Evolutionary conservation across 2,113 vertebrate genomes (phyloP).

Genomic region (Gorsachius goisagi): DNA sequence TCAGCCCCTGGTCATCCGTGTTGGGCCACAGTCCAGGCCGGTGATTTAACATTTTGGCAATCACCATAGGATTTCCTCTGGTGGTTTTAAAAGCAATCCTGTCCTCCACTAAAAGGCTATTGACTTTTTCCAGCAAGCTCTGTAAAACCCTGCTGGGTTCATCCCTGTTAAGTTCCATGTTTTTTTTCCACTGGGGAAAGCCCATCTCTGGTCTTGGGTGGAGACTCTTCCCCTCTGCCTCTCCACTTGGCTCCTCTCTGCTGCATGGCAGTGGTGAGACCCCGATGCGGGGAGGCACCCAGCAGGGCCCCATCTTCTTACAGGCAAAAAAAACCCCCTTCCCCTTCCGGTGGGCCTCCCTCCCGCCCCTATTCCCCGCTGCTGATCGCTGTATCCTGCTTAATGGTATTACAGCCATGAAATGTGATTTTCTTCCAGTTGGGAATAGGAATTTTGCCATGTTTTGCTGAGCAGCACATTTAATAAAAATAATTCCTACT

Average conservation of each 20-base stretch:
- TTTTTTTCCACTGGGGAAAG: not conserved
- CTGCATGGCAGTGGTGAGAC: fast-evolving
- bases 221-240: not conserved
- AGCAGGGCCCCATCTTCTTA: not conserved
- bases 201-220: not conserved
- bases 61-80: not conserved
- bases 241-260: not conserved
- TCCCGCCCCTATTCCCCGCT: not conserved
- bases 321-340: not conserved
- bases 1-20: not conserved
- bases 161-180: fast-evolving
- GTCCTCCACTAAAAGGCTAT: not conserved
- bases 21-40: not conserved
- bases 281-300: fast-evolving
- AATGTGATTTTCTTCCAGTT: constrained; percentile 51
- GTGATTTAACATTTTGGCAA: not conserved
- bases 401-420: constrained; percentile 22
- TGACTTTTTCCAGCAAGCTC: not conserved
- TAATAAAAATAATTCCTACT: constrained; percentile 58
- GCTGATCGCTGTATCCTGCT: not conserved
- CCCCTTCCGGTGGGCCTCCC: not conserved
- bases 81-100: not conserved
- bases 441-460: constrained; percentile 48
- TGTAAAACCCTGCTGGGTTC: not conserved
- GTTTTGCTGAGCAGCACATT: constrained; percentile 49